A percentile compares a stretch with the other conserved stretches of the same genome.
Evolutionary conservation across 2,113 vertebrate genomes (phyloP).

Genomic region (Pteropus alecto): DNA sequence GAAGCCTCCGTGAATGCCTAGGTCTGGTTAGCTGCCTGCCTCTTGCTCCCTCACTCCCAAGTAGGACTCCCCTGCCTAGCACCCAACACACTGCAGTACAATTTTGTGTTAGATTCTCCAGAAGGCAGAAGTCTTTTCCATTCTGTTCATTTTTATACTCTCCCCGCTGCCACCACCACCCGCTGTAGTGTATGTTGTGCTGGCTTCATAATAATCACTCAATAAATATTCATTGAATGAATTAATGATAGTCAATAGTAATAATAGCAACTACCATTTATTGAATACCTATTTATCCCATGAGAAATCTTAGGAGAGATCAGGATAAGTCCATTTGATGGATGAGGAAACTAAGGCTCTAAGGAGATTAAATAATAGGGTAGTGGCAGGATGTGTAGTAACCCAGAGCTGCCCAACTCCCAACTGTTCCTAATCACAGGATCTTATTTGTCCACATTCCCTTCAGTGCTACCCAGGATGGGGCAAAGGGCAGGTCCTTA

Average conservation of each 20-base stretch:
- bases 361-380: not conserved
- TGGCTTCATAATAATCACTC: not conserved
- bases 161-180: too few species aligned
- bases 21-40: not conserved
- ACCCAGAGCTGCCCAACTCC: not conserved
- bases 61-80: not conserved
- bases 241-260: not conserved
- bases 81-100: too few species aligned
- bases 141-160: not conserved
- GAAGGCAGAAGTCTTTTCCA: not conserved
- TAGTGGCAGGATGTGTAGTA: not conserved
- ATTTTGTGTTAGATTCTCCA: not conserved
- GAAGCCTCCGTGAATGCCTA: not conserved
- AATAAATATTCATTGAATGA: not conserved
- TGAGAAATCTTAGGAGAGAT: not conserved
- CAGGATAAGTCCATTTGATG: not conserved
- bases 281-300: not conserved
- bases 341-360: not conserved
- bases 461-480: not conserved
- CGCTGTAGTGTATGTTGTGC: too few species aligned
- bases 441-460: conserved; percentile 14
- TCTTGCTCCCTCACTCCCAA: not conserved
- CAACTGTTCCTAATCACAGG: not conserved
- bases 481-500: conserved; percentile 69
- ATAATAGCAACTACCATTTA: not conserved